A percentile compares a stretch with the other conserved stretches of the same genome.
These are phyloP conservation scores for Petaurus breviceps DNA, from an alignment of 2,113 vertebrate genomes.

Conservation along the genomic window DNA sequence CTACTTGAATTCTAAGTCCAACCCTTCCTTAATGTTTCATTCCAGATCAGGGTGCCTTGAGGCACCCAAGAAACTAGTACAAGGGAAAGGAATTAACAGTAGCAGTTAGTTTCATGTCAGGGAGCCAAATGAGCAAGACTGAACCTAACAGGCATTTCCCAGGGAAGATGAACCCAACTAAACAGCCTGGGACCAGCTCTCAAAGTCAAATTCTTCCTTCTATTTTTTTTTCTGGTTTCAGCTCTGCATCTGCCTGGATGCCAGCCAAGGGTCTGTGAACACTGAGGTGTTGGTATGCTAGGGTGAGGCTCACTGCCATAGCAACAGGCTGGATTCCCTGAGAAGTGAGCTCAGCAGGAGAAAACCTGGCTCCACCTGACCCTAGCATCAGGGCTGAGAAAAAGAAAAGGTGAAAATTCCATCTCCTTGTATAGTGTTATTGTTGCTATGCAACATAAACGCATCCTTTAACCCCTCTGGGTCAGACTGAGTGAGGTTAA, in stretches of 20 bases:
- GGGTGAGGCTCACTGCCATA: constrained; percentile 59
- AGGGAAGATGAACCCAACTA: neutral
- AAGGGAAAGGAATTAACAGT: constrained; percentile 40
- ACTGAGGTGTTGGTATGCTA: constrained; percentile 53
- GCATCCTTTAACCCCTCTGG: neutral
- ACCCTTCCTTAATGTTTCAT: constrained; percentile 57
- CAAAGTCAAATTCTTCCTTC: neutral
- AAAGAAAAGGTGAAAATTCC: constrained; percentile 24
- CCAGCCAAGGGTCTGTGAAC: constrained; percentile 39
- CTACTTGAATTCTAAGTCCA: constrained; percentile 38
- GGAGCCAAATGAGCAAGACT: constrained; percentile 18
- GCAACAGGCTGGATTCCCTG: constrained; percentile 41
- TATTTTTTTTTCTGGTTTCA: neutral
- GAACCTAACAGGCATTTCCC: neutral
- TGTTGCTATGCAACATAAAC: neutral
- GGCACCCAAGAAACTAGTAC: constrained; percentile 31
- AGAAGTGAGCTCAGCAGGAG: constrained; percentile 33
- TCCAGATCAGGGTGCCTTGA: constrained; percentile 39
- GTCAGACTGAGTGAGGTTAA: neutral
- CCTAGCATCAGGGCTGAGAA: neutral
- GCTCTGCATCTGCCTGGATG: constrained; percentile 55
- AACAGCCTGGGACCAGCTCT: neutral
- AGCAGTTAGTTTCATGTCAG: neutral
- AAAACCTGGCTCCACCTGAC: neutral
- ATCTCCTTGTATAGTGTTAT: neutral